These are phyloP conservation scores for Epinotia ramella DNA, from an alignment of 2,888 invertebrate genomes.

Conservation along the genomic window DNA sequence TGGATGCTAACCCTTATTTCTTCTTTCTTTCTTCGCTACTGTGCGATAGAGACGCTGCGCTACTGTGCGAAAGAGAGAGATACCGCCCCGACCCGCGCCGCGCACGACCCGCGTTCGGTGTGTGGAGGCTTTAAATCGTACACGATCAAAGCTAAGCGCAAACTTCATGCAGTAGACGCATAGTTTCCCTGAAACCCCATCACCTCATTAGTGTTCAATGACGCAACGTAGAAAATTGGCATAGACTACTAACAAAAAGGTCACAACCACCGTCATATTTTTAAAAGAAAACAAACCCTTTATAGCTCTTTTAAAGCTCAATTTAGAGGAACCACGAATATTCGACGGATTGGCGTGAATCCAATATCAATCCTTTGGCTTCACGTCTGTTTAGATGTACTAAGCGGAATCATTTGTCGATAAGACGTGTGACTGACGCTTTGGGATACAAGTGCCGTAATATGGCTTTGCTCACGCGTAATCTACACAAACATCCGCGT, in stretches of 20 bases:
- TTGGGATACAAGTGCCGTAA: constrained; percentile 8
- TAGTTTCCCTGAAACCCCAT: background rate
- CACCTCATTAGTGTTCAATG: constrained; percentile 18
- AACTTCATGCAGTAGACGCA: background rate
- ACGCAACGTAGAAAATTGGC: background rate
- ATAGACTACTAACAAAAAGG: background rate
- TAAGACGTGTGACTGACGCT: constrained; percentile 31
- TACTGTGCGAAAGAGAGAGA: too few relatives aligned
- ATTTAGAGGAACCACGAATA: background rate
- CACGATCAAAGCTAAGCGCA: background rate
- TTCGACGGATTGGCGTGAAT: constrained; percentile 12
- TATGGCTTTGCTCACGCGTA: constrained; percentile 16
- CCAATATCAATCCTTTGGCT: constrained; percentile 31
- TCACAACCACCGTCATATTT: background rate
- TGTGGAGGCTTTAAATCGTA: too few relatives aligned
- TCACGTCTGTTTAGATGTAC: constrained; percentile 25
- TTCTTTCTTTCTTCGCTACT: too few relatives aligned
- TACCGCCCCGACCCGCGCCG: too few relatives aligned
- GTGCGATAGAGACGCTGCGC: too few relatives aligned
- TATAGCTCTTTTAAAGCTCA: background rate
- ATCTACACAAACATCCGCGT: constrained; percentile 30
- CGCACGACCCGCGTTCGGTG: too few relatives aligned
- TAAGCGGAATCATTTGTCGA: constrained; percentile 38
- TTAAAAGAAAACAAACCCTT: background rate
- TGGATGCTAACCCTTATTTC: too few relatives aligned